Percentiles rank a stretch among this genome's conserved stretches.
These are phyloP conservation scores for Eilema caniola DNA, from an alignment of 2,888 invertebrate species.

Conservation along the genomic window DNA sequence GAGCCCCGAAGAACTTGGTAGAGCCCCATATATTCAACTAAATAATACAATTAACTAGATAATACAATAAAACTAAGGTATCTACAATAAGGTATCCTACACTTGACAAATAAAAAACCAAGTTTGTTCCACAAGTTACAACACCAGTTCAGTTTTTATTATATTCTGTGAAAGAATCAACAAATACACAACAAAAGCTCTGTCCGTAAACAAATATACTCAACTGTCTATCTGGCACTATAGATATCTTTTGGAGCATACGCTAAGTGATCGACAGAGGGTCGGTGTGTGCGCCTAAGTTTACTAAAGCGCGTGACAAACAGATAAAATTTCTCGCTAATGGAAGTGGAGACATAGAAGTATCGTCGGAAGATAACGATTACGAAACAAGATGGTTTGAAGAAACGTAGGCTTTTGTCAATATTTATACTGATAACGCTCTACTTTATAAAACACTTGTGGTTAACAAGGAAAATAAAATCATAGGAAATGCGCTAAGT, in stretches of 20 bases:
- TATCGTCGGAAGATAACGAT: constrained; percentile 63
- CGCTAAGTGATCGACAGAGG: constrained; percentile 63
- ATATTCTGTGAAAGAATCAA: constrained; percentile 58
- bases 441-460: constrained; percentile 3
- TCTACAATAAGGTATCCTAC: too few species aligned
- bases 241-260: constrained; percentile 40
- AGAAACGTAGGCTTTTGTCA: constrained; percentile 60
- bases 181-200: constrained; percentile 55
- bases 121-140: constrained; percentile 49
- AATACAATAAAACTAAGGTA: background rate
- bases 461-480: background rate
- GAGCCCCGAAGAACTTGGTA: background rate
- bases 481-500: background rate
- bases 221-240: constrained; percentile 12
- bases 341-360: constrained; percentile 59
- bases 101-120: constrained; percentile 13
- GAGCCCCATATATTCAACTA: background rate
- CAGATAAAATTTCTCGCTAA: constrained; percentile 73
- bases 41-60: background rate
- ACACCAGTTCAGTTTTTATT: constrained; percentile 45
- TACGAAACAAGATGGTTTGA: constrained; percentile 62
- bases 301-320: constrained; percentile 68
- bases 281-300: constrained; percentile 52
- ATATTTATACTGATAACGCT: constrained; percentile 63
- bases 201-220: constrained; percentile 53